Base-by-base conservation (phyloP, 2,113 vertebrate species). In the Melanerpes formicivorus region DNA sequence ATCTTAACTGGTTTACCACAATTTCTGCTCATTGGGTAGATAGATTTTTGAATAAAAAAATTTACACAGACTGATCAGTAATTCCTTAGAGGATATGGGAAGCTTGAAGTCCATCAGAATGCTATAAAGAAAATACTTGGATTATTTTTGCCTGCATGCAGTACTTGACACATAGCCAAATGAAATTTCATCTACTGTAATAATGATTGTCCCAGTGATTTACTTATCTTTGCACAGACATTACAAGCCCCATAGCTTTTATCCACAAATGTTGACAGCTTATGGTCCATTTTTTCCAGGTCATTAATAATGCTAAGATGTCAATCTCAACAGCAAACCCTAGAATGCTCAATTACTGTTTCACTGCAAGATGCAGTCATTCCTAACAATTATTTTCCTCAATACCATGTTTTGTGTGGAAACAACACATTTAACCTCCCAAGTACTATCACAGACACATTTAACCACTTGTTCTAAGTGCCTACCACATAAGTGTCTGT, bases 191-290 rank as follows among this genome's bases (percentile, higher is more conserved):
- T 76, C 55, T 63, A 22, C 80, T 55, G 16, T 30, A 75, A 82
- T 65, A 86, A 82, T 14, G 42, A 62, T 67, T 79, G 44, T 72
- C 44, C 26, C 73, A 27, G 26, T 75, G 71, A 84, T 84, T 90
- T 81, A 79, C 71, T 84, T 81, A 44, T 30, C 59, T 84, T 76
- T 84, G 40, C 25, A 62, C 1, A 1, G 52, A 76, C 52, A 73
- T 90, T 84, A 73, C 70, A 90, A 92, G 80, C 84, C 88, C 55
- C 84, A 66, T n/a, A 84, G 74, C 58, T 90, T 93, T 90, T 88
- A 84, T 67, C 90, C 75, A 82, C 75, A 94, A 55, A 87, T 88
- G 81, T 70, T 81, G 67, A 92, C 90, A 92, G 90, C 70, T 79
- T 81, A 91, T n/a, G 22, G 64, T 88, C 59, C 86, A 16, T 59